Evolutionary conservation across 2,888 invertebrate species (phyloP), one percentile per base, ranked within the genome.

Genomic region (Callinectes sapidus): DNA sequence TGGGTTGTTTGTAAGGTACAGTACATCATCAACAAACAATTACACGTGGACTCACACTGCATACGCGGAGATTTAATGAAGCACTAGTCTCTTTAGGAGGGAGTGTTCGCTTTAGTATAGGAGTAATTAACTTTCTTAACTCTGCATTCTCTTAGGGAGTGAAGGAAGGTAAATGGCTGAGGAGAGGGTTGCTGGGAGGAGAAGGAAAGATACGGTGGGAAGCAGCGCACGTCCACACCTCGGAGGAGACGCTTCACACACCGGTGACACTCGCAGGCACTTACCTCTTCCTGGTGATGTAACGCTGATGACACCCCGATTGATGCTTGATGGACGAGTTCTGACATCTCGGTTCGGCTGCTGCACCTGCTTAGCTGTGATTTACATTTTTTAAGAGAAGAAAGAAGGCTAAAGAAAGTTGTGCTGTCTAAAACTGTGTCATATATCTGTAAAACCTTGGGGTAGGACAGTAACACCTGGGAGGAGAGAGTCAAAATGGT

Each of bases 221-320:
- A 71, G 71, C 28, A 71, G 71, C n/a, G 71, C 71, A 28, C 71
- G 71, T 71, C 71, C 28, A n/a, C 28, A 71, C 71, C 81, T 35
- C 81, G 13, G 35, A 32, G 81, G 81, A 35, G 81, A 81, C 81
- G 35, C 81, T 35, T 81, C 81, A 35, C 18, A 28, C 81, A 81
- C 81, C 3, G 35, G 35, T 18, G 81, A 16, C 16, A 18, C 81
- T 81, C 35, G 16, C 81, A 16, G 81, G 81, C 35, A 81, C 8
- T n/a, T 81, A n/a, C 35, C 35, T 81, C 81, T 35, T 81, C 81
- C 32, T 81, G 81, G 81, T 35, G 81, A 81, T 81, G 35, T 2
- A 81, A 81, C 81, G 14, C 35, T 32, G 81, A 35, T 81, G 13
- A 81, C 81, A 35, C 35, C 81, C 81, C 6, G 35, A 35, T 13